phyloP scores from a whole-genome alignment of 1,140 invertebrate species.

The Harpegnathos saltator region DNA sequence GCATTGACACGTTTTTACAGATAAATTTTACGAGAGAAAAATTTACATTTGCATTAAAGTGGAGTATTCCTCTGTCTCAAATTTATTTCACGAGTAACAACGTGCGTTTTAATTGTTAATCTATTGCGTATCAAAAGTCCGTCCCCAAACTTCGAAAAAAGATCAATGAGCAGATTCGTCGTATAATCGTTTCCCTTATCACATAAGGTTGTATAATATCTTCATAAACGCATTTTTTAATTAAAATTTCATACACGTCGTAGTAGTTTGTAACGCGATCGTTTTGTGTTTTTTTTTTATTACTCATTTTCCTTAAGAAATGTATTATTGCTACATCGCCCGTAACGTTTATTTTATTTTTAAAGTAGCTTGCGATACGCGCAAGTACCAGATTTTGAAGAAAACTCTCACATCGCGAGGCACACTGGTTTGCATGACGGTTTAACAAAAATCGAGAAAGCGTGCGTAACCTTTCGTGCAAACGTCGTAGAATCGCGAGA shows the following conservation, averaged over 20 bases:
- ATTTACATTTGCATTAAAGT: slow-evolving; percentile 4
- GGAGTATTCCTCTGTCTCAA: background rate
- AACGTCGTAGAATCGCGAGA: background rate
- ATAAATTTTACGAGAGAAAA: slow-evolving; percentile 28
- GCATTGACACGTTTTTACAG: background rate
- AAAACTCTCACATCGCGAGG: slow-evolving; percentile 4
- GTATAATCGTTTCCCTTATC: slow-evolving; percentile 20
- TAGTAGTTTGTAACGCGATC: background rate
- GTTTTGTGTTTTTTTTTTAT: slow-evolving; percentile 16
- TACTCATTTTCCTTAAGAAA: background rate
- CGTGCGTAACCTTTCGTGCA: no score
- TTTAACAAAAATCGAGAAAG: no score
- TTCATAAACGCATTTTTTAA: slow-evolving; percentile 16
- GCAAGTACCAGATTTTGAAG: slow-evolving; percentile 1
- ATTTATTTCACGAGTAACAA: slow-evolving; percentile 22
- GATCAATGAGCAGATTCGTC: slow-evolving; percentile 39
- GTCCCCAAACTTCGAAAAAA: slow-evolving; percentile 28
- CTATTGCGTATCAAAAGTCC: slow-evolving; percentile 44
- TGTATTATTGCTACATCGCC: slow-evolving; percentile 40
- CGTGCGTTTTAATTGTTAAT: background rate
- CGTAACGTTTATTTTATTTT: slow-evolving; percentile 26
- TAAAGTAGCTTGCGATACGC: slow-evolving; percentile 15
- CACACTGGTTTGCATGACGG: no score
- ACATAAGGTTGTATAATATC: slow-evolving; percentile 28
- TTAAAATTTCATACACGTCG: slow-evolving; percentile 20